Evolutionary conservation across 2,888 invertebrate species (phyloP).

Genomic region (Dioctria rufipes): DNA sequence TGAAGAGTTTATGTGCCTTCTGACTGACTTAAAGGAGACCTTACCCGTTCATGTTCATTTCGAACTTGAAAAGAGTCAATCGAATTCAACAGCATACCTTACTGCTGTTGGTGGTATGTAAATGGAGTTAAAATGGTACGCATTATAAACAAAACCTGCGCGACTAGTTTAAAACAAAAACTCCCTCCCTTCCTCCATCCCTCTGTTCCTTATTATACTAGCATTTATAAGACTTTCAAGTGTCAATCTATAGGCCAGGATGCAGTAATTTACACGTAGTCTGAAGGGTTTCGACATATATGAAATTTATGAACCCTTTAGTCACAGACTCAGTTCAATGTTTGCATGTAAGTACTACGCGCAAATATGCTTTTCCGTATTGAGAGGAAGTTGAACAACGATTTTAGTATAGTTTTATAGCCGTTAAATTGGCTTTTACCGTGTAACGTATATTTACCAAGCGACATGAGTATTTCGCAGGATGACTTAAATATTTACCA

Average conservation of each 20-base stretch:
- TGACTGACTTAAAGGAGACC: background rate
- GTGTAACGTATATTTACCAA: constrained; percentile 3
- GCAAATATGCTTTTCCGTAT: background rate
- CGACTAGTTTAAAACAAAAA: constrained; percentile 30
- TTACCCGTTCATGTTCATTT: no score
- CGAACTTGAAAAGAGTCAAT: no score
- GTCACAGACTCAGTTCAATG: constrained; percentile 1
- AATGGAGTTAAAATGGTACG: constrained; percentile 8
- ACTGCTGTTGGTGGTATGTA: background rate
- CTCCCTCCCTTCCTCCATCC: background rate
- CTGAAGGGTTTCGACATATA: constrained; percentile 32
- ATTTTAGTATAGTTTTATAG: constrained; percentile 30
- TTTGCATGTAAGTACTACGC: background rate
- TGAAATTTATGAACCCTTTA: constrained; percentile 39
- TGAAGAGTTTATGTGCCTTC: background rate
- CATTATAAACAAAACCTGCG: constrained; percentile 9
- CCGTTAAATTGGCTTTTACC: constrained; percentile 13
- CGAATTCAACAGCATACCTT: no score
- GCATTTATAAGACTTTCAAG: constrained; percentile 13
- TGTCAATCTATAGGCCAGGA: constrained; percentile 23
- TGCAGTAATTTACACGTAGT: constrained; percentile 42
- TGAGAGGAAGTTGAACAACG: constrained; percentile 12
- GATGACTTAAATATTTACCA: no score
- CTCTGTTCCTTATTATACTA: background rate
- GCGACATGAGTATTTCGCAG: constrained; percentile 2